These are phyloP conservation scores for Crax fasciolata DNA, from an alignment of 2,797 vertebrate species.

Conservation along the genomic window DNA sequence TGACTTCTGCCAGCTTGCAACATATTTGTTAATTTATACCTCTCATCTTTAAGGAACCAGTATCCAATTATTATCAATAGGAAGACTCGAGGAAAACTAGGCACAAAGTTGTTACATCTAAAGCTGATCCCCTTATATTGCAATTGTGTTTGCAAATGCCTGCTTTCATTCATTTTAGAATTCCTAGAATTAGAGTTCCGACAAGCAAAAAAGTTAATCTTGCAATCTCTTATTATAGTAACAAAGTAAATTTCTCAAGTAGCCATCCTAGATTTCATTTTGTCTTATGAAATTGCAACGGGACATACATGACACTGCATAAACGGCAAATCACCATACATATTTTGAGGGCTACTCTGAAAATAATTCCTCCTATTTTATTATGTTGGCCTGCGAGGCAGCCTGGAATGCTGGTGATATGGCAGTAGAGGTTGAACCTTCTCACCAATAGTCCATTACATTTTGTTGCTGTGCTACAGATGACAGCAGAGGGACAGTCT, in stretches of 20 bases:
- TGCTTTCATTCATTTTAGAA: conserved; percentile 41
- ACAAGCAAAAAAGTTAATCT: not conserved
- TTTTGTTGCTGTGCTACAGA: too few relatives aligned
- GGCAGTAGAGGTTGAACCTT: too few relatives aligned
- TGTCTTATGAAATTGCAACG: not conserved
- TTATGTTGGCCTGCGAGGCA: too few relatives aligned
- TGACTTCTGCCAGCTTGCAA: not conserved
- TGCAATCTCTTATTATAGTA: not conserved
- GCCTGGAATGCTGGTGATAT: too few relatives aligned
- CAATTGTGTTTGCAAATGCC: not conserved
- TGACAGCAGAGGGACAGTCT: too few relatives aligned
- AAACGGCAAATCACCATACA: not conserved
- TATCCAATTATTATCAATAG: conserved; percentile 29
- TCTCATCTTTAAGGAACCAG: conserved; percentile 37
- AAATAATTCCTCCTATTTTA: too few relatives aligned
- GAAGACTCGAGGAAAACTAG: not conserved
- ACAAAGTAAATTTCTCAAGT: not conserved
- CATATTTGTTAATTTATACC: conserved; percentile 16
- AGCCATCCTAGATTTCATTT: not conserved
- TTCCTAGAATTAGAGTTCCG: not conserved
- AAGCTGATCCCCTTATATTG: not conserved
- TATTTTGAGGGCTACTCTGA: not conserved
- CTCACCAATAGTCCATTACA: too few relatives aligned
- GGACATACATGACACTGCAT: not conserved
- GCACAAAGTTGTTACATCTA: not conserved